Evolutionary conservation across 2,888 invertebrate species (phyloP).

Genomic region (Lypha dubia): DNA sequence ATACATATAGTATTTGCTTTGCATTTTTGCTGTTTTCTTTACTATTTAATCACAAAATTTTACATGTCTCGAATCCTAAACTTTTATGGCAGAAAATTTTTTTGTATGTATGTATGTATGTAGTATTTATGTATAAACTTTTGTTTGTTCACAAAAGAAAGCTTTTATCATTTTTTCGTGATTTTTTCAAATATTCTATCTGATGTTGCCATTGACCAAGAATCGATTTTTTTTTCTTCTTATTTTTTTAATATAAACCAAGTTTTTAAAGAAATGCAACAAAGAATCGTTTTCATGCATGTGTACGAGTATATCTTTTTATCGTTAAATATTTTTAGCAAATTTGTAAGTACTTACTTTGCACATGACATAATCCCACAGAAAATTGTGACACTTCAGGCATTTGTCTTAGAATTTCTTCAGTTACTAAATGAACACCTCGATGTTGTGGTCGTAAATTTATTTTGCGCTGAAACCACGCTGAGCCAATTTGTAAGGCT

Average conservation of each 20-base stretch:
- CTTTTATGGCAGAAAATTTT: not conserved
- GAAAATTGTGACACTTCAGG: conserved; percentile 97
- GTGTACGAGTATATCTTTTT: too few species aligned
- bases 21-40: not conserved
- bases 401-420: conserved; percentile 97
- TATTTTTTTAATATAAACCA: not conserved
- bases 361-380: conserved; percentile 97
- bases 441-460: conserved; percentile 97
- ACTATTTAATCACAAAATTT: not conserved
- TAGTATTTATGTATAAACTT: not conserved
- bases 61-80: not conserved
- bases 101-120: too few species aligned
- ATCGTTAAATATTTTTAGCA: not conserved
- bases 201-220: not conserved
- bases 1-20: too few species aligned
- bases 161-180: conserved; percentile 1
- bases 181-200: not conserved
- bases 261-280: not conserved
- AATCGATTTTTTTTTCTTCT: not conserved
- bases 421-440: conserved; percentile 98
- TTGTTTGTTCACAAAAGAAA: conserved; percentile 15
- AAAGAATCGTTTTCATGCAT: too few species aligned
- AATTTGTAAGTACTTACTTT: conserved; percentile 89
- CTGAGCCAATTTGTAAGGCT: conserved; percentile 97
- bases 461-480: conserved; percentile 99